Evolutionary conservation across 2,888 invertebrate genomes (phyloP).

Genomic region (Eupithecia dodoneata): DNA sequence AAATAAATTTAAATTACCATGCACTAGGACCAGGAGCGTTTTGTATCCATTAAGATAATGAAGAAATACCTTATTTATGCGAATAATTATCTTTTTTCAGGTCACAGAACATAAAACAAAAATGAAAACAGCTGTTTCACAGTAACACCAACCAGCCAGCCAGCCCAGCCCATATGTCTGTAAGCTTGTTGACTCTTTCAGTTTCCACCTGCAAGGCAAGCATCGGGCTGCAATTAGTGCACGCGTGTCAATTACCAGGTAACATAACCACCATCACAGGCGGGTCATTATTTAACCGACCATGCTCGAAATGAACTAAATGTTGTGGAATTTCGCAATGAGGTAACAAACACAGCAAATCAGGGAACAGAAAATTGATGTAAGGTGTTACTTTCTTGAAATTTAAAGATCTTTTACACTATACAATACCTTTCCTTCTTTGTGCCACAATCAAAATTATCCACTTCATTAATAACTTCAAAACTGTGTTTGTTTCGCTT

Average conservation of each 20-base stretch:
- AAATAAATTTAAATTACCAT: not conserved
- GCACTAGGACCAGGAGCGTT: not conserved
- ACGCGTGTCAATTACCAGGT: constrained; percentile 23
- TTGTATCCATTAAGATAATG: not conserved
- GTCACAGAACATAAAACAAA: not conserved
- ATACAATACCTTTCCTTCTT: not conserved
- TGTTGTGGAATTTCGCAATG: constrained; percentile 8
- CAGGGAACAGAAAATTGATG: not conserved
- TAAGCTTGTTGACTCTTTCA: constrained; percentile 31
- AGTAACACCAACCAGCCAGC: not conserved
- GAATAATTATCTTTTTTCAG: not conserved
- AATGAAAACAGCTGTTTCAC: not conserved
- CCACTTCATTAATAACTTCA: constrained; percentile 28
- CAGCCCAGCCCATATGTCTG: not conserved
- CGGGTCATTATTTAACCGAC: constrained; percentile 25
- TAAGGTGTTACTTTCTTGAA: not conserved
- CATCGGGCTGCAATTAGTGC: constrained; percentile 38
- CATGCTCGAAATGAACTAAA: not conserved
- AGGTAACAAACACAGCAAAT: not conserved
- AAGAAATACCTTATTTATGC: not conserved
- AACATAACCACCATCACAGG: constrained; percentile 15
- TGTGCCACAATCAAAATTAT: not conserved
- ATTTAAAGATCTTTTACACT: not conserved
- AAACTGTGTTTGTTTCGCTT: constrained; percentile 36
- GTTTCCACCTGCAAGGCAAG: constrained; percentile 18